Conservation (phyloP, 2,797 vertebrate species). For the Aselliscus stoliczkanus region DNA sequence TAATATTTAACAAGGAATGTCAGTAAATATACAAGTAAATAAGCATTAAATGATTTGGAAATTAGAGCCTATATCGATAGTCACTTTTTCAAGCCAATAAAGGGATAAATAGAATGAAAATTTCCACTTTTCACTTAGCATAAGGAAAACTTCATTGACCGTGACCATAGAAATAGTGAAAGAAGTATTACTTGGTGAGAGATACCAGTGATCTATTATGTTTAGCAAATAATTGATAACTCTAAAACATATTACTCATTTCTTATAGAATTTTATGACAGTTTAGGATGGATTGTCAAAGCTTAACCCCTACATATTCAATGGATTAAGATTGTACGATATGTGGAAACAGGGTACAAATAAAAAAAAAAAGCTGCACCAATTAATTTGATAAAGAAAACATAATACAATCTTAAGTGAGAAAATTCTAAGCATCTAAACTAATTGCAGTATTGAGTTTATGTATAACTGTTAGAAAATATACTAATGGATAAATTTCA, state of each 20-base stretch:
- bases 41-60: background rate
- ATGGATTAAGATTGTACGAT: background rate
- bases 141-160: background rate
- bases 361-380: background rate
- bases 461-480: background rate
- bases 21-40: background rate
- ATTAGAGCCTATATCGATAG: background rate
- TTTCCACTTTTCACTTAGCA: background rate
- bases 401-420: background rate
- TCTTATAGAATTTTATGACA: background rate
- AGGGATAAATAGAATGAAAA: background rate
- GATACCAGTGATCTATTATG: background rate
- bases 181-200: background rate
- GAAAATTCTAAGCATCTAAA: background rate
- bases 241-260: background rate
- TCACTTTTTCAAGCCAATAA: background rate
- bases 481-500: background rate
- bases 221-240: background rate
- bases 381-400: background rate
- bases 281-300: background rate
- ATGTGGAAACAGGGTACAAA: background rate
- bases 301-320: background rate
- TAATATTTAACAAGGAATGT: slow-evolving; percentile 32
- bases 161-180: background rate
- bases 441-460: background rate